phyloP scores from a whole-genome alignment of 2,113 vertebrate species.

The Podilymbus podiceps region DNA sequence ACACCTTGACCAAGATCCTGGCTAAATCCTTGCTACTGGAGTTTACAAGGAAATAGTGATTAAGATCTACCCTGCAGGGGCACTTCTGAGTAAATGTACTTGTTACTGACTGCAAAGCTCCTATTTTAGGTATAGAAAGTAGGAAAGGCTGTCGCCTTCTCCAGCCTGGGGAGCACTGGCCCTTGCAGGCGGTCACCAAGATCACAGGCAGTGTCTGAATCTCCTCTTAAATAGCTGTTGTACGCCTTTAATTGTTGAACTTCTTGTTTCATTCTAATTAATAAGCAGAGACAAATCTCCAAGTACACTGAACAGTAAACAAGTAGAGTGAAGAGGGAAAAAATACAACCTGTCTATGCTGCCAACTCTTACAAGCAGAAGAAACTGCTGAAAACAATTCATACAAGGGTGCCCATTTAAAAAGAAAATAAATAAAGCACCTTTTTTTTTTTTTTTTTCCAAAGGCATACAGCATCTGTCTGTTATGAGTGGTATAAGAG shows the following conservation, averaged over 20 bases:
- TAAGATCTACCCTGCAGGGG: not conserved
- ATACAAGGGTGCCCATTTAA: not conserved
- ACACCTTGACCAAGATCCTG: not conserved
- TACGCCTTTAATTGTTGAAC: not conserved
- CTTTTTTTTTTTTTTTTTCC: not conserved
- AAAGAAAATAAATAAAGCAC: not conserved
- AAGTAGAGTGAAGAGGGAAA: not conserved
- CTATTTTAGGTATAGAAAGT: not conserved
- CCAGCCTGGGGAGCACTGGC: not conserved
- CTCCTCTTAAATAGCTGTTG: not conserved
- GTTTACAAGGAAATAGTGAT: not conserved
- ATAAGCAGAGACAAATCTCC: not conserved
- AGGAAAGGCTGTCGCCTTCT: not conserved
- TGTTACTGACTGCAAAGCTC: not conserved
- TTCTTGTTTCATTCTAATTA: not conserved
- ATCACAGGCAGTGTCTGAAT: not conserved
- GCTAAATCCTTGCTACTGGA: not conserved
- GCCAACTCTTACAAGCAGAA: not conserved
- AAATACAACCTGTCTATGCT: not conserved
- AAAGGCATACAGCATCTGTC: not conserved
- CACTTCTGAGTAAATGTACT: not conserved
- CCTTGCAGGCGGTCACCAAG: not conserved
- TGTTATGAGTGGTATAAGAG: not conserved
- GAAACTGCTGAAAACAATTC: slow-evolving; percentile 11
- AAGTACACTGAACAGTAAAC: not conserved